Evolutionary conservation across 2,113 vertebrate genomes (phyloP).

Genomic region (Megaceryle maxima): DNA sequence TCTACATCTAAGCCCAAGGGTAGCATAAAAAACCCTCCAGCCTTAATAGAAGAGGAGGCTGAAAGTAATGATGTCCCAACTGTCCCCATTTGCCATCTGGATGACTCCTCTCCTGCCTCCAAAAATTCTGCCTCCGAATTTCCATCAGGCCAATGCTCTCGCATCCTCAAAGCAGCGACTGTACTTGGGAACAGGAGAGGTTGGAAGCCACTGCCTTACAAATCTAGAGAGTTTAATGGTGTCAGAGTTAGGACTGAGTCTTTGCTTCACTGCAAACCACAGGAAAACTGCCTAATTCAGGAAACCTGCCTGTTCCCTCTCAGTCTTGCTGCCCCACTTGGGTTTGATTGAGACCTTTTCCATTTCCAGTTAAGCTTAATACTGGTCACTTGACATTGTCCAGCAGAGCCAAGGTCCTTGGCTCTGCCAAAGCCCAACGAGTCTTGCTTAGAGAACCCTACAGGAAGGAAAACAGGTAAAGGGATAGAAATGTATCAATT

Average conservation of each 20-base stretch:
- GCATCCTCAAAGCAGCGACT: background rate
- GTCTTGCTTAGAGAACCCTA: background rate
- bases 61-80: background rate
- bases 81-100: background rate
- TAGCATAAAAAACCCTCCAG: background rate
- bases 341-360: background rate
- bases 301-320: background rate
- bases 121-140: background rate
- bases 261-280: background rate
- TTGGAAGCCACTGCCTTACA: background rate
- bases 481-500: background rate
- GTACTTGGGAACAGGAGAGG: background rate
- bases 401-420: background rate
- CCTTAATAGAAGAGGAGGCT: background rate
- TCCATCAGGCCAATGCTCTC: background rate
- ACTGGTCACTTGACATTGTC: background rate
- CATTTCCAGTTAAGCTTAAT: background rate
- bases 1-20: background rate
- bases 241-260: background rate
- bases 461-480: background rate
- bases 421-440: background rate
- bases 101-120: background rate
- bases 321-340: background rate
- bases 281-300: background rate
- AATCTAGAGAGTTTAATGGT: background rate